These are phyloP conservation scores for Caranx melampygus DNA, from an alignment of 2,113 vertebrate genomes.

Conservation along the genomic window DNA sequence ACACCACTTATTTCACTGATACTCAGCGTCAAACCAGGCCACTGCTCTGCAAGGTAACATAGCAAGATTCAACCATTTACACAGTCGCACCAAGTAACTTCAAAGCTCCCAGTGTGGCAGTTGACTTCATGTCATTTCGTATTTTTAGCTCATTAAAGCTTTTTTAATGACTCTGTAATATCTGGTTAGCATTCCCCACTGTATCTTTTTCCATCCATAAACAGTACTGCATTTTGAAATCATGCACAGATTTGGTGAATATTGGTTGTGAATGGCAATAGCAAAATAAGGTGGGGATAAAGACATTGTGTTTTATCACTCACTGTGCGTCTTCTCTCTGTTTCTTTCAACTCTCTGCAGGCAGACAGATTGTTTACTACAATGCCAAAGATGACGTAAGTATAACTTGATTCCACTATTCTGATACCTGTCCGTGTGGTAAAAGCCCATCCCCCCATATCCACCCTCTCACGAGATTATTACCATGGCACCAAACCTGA, in stretches of 20 bases:
- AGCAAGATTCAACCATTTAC: background rate
- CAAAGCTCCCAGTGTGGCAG: background rate
- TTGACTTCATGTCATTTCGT: background rate
- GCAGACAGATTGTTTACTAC: slow-evolving; percentile 89
- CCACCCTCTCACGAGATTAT: slow-evolving; percentile 4
- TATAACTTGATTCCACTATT: slow-evolving; percentile 21
- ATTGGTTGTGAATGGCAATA: no score
- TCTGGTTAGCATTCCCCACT: background rate
- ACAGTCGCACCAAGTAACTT: background rate
- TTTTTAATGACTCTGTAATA: background rate
- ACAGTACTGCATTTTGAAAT: no score
- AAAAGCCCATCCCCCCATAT: background rate
- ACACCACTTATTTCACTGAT: slow-evolving; percentile 55
- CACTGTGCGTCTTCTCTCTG: background rate
- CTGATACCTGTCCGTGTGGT: background rate
- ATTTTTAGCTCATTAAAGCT: background rate
- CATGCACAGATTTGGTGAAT: no score
- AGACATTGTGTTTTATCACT: background rate
- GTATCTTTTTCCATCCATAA: no score
- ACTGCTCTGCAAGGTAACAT: background rate
- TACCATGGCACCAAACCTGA: slow-evolving; percentile 17
- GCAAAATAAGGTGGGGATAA: no score
- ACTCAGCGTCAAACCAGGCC: slow-evolving; percentile 38
- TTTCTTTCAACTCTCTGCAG: slow-evolving; percentile 76
- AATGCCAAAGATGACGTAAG: slow-evolving; percentile 95